Base-by-base conservation (phyloP, 2,113 vertebrate species). In the Colistium nudipinnis region DNA sequence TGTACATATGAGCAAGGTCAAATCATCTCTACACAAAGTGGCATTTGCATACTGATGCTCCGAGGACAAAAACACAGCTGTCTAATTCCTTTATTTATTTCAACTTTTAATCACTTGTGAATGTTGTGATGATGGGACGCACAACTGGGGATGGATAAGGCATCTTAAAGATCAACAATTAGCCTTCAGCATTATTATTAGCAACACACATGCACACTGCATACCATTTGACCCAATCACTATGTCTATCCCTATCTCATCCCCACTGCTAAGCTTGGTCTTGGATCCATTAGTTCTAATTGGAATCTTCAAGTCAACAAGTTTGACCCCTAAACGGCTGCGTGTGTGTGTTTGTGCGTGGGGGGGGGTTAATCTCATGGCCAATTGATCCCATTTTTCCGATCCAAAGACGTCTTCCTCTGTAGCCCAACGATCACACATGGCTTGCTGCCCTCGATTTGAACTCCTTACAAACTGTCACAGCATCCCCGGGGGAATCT, bases 11-110 rank as follows among this genome's bases (percentile, higher is more conserved):
- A n/a, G n/a, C n/a, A n/a, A n/a, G n/a, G n/a, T n/a, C n/a, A n/a
- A n/a, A n/a, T n/a, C n/a, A n/a, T n/a, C n/a, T n/a, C n/a, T n/a
- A n/a, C n/a, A n/a, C n/a, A n/a, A n/a, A n/a, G n/a, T n/a, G n/a
- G n/a, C n/a, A n/a, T n/a, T n/a, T n/a, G n/a, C n/a, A n/a, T n/a
- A n/a, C n/a, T n/a, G n/a, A n/a, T n/a, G n/a, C n/a, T n/a, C n/a
- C n/a, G n/a, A n/a, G n/a, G 57, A 72, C 62, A 36, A 64, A 30
- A 41, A 30, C 14, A 19, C n/a, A n/a, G n/a, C n/a, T n/a, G n/a
- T n/a, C n/a, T n/a, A n/a, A n/a, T n/a, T n/a, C n/a, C n/a, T n/a
- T n/a, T n/a, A n/a, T n/a, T n/a, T n/a, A n/a, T n/a, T n/a, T n/a
- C n/a, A n/a, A n/a, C n/a, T n/a, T n/a, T n/a, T n/a, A n/a, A n/a